These are phyloP conservation scores for Pyrocephalus nanus DNA, from an alignment of 2,797 vertebrate species.

Conservation along the genomic window DNA sequence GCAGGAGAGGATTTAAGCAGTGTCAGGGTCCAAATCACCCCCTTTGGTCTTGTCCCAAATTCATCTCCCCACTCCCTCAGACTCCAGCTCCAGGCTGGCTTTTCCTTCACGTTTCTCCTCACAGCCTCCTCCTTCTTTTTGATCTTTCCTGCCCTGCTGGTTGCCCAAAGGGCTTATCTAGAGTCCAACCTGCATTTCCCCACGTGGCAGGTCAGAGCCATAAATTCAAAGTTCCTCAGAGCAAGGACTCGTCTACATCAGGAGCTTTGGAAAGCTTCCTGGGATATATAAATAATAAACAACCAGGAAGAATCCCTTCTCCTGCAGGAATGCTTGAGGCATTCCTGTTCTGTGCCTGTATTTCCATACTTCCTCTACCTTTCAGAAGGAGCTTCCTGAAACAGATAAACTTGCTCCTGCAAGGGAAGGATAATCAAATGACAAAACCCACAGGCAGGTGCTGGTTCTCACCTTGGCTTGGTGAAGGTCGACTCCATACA, in stretches of 20 bases:
- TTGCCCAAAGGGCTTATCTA: not conserved
- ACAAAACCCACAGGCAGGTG: not conserved
- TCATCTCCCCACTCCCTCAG: not conserved
- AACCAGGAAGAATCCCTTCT: not conserved
- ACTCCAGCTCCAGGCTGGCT: not conserved
- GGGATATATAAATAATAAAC: not conserved
- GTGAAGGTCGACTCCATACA: conserved; percentile 98
- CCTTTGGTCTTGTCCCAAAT: not conserved
- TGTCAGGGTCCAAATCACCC: not conserved
- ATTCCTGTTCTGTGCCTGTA: not conserved
- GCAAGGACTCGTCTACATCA: not conserved
- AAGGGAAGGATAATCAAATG: not conserved
- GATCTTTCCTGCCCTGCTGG: not conserved
- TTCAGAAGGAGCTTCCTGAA: not conserved
- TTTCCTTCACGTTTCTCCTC: not conserved
- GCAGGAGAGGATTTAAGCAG: not conserved
- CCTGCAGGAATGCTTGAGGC: not conserved
- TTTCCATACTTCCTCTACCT: not conserved
- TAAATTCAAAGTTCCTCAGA: not conserved
- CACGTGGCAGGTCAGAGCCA: not conserved
- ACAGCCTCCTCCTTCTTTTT: not conserved
- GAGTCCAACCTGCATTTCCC: not conserved
- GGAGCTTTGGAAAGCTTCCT: not conserved
- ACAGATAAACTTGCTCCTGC: not conserved
- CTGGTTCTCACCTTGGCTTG: conserved; percentile 88